Evolutionary conservation across 2,797 vertebrate species (phyloP), one percentile per base, ranked within the genome.

Genomic region (Pelodytes ibericus): DNA sequence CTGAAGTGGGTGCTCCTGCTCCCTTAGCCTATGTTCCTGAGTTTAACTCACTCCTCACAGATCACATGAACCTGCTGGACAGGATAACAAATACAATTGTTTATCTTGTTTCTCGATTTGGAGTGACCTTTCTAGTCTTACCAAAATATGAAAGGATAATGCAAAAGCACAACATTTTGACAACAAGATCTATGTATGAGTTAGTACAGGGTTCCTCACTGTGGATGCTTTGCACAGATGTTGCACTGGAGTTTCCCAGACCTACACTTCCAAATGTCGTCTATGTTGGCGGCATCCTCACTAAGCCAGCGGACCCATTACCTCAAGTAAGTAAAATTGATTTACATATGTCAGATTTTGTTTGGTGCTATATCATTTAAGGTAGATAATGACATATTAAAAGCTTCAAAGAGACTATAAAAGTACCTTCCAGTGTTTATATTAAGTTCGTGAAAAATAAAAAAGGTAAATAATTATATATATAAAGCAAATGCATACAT

Each of bases 181-280:
- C 95, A 0, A 88, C 91, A 49, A 91, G 90, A 61, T 94, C 96
- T 80, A 98, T 99, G 97, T 90, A 94, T 3, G 95, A 98, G 74
- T 85, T 99, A 87, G 95, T 99, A 59, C 96, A 98, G 58, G 96
- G 95, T 68, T 95, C 96, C 82, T 94, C 92, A 71, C 88, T 99
- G 63, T 99, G 97, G 97, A 98, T 99, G 97, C 91, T 99, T 8
- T 99, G 97, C 83, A 99, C 98, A 0, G 98, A 99, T 71, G 80
- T 99, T 88, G 98, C 98, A 0, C 90, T 99, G 84, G 98, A 99
- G 88, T 99, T 99, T 79, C 98, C 97, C 0, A 92, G 98, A 81
- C 98, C 98, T 41, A 99, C 97, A 0, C 89, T 99, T 71, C 98
- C 98, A 49, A 96, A 99, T 3, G 97, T 99, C 61, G 98, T 99